These are phyloP conservation scores for Hydrochoerus hydrochaeris DNA, from an alignment of 2,113 vertebrate genomes.

Conservation along the genomic window DNA sequence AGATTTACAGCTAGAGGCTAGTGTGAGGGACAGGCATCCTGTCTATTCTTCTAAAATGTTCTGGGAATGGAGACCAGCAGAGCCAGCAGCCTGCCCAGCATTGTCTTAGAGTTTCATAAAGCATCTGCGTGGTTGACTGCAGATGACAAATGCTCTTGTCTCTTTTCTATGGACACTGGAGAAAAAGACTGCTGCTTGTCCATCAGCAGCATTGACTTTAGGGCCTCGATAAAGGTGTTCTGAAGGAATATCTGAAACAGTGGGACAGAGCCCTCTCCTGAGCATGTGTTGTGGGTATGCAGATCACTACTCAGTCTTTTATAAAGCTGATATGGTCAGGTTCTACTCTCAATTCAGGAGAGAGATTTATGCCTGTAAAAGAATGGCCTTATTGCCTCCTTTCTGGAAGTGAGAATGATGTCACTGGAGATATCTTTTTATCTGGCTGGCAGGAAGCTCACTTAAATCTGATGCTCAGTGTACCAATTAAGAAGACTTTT, in stretches of 20 bases:
- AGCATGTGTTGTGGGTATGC: rapidly evolving
- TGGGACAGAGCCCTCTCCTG: not conserved
- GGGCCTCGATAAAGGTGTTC: not conserved
- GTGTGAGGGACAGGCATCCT: not conserved
- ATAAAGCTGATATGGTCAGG: not conserved
- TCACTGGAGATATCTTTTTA: not conserved
- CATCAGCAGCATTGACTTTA: not conserved
- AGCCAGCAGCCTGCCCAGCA: not conserved
- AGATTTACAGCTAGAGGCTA: not conserved
- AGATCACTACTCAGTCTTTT: not conserved
- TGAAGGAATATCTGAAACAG: not conserved
- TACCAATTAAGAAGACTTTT: not conserved
- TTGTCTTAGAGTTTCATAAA: not conserved
- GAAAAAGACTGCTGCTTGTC: not conserved
- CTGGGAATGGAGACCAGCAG: not conserved
- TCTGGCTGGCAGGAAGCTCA: not conserved
- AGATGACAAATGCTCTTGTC: not conserved
- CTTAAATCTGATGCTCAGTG: not conserved
- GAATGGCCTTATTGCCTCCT: not conserved
- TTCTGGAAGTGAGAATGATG: not conserved
- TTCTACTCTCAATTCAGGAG: not conserved
- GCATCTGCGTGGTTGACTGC: not conserved
- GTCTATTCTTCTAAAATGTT: not conserved
- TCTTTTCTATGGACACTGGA: not conserved
- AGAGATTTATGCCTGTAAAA: not conserved